A percentile compares a stretch with the other conserved stretches of the same genome.
phyloP scores from a whole-genome alignment of 2,113 vertebrate genomes.

The Strigops habroptila region DNA sequence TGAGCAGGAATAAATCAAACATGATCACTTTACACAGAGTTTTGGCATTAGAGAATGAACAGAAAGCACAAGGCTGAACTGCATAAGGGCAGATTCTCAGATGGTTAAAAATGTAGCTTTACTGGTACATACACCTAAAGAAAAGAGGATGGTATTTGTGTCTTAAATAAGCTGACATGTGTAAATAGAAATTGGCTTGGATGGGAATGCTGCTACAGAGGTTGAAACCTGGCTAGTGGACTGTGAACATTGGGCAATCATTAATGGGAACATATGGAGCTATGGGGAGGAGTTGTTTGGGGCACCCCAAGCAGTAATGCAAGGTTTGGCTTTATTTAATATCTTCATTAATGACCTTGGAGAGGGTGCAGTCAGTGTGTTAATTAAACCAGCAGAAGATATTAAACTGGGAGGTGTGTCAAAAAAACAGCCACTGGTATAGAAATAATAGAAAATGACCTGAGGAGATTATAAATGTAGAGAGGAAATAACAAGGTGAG shows the following conservation, averaged over 20 bases:
- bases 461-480: slow-evolving; percentile 64
- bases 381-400: slow-evolving; percentile 72
- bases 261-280: not conserved
- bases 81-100: not conserved
- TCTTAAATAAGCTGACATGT: slow-evolving; percentile 25
- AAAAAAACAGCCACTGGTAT: slow-evolving; percentile 57
- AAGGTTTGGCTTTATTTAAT: slow-evolving; percentile 50
- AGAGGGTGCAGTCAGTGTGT: slow-evolving; percentile 52
- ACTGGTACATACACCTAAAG: not conserved
- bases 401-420: slow-evolving; percentile 67
- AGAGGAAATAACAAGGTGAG: slow-evolving; percentile 71
- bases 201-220: not conserved
- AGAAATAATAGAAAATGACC: slow-evolving; percentile 63
- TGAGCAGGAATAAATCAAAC: slow-evolving; percentile 21
- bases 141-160: not conserved
- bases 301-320: slow-evolving; percentile 14
- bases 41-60: not conserved
- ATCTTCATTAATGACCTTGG: slow-evolving; percentile 66
- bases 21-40: not conserved
- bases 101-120: not conserved
- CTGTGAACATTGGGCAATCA: not conserved
- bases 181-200: slow-evolving; percentile 22
- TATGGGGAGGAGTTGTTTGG: slow-evolving; percentile 16
- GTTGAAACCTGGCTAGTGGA: slow-evolving; percentile 28
- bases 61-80: not conserved